phyloP scores from a whole-genome alignment of 2,113 vertebrate species.

The Podocnemis expansa region DNA sequence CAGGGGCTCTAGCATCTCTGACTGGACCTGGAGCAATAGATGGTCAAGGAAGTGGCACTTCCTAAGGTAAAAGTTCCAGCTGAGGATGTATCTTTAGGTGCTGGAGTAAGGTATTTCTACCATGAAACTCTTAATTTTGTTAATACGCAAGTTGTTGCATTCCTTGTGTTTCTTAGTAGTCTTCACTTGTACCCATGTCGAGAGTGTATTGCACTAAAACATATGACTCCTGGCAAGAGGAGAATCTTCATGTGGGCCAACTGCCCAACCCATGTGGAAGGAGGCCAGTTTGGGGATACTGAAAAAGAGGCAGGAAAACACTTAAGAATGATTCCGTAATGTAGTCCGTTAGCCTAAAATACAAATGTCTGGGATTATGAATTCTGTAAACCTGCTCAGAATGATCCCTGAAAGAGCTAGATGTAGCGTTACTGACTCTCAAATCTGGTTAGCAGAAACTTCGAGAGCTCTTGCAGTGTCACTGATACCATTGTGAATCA shows the following conservation, averaged over 20 bases:
- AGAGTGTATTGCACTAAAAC: not conserved
- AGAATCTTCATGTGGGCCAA: not conserved
- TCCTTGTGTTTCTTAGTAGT: not conserved
- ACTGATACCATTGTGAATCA: not conserved
- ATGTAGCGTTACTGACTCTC: not conserved
- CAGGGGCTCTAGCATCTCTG: not conserved
- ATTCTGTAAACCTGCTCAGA: not conserved
- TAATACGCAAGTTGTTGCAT: not conserved
- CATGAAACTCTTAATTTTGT: not conserved
- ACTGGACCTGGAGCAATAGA: not conserved
- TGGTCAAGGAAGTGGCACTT: not conserved
- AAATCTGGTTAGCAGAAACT: not conserved
- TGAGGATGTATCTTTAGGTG: not conserved
- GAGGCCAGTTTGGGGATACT: not conserved
- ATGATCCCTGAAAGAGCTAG: not conserved
- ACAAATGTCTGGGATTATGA: not conserved
- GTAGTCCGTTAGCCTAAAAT: not conserved
- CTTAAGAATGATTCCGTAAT: not conserved
- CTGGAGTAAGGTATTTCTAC: not conserved
- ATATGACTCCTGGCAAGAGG: not conserved
- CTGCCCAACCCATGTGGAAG: not conserved
- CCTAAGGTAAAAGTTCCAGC: not conserved
- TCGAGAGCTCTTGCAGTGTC: not conserved
- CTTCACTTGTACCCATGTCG: not conserved
- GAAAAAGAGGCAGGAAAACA: no score